Evolutionary conservation across 2,888 invertebrate genomes (phyloP), one percentile per base, ranked within the genome.

Genomic region (Tanytarsus gracilentus): DNA sequence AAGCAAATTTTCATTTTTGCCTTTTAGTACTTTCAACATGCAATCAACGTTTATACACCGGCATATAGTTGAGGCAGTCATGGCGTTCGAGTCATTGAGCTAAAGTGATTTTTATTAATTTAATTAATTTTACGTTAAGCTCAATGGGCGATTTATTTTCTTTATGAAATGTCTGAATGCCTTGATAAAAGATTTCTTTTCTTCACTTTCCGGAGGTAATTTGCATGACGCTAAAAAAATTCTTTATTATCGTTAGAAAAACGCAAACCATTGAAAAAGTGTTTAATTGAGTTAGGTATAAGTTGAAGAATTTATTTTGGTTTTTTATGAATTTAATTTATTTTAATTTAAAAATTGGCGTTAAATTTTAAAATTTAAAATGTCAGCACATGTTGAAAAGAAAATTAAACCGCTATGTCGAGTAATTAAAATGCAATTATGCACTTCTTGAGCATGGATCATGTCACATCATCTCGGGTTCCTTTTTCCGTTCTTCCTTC

Each of bases 21-120:
- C n/a, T n/a, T 50, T 27, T n/a, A 56, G 55, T 56, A 26, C 55
- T 39, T 39, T 56, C 26, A 26, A 36, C 53, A 30, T 53, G 53
- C 53, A 39, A 56, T 44, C 11, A 16, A 23, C 33, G n/a, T 30
- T 9, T 40, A 40, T n/a, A n/a, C n/a, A n/a, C n/a, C n/a, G n/a
- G n/a, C n/a, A n/a, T n/a, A n/a, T n/a, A 18, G 25, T 40, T 40
- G 6, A 33, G 18, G 25, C 11, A 27, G 21, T 30, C 7, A 56
- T 18, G 6, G 7, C 1, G n/a, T 7, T 21, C n/a, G 25, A 50
- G 11, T 51, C n/a, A 36, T 26, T 36, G 36, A 33, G 36, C 18
- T 52, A 27, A 52, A 52, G 52, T 56, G 39, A 40, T 27, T 56
- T 56, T 56, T 40, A 56, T 56, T 56, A 25, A 56, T 56, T 56